Percentiles rank a stretch among this genome's conserved stretches.
Conservation (phyloP, 2,888 invertebrate genomes). For the Lampropteryx suffumata region DNA sequence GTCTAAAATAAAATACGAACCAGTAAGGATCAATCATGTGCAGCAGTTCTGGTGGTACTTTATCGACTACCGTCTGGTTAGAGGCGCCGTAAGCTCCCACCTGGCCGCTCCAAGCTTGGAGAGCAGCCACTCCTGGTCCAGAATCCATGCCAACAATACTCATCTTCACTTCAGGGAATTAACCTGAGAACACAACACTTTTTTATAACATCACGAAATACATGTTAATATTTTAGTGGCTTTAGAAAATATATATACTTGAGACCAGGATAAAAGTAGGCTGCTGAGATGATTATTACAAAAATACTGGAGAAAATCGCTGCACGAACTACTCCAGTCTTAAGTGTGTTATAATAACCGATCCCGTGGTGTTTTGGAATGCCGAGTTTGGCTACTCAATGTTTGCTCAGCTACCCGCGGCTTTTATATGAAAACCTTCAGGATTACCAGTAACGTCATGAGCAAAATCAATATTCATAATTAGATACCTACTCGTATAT, state of each 20-base stretch:
- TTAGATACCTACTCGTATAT: slow-evolving; percentile 69
- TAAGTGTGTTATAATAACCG: slow-evolving; percentile 69
- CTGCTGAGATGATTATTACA: slow-evolving; percentile 72
- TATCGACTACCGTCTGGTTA: slow-evolving; percentile 93
- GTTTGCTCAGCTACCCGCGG: slow-evolving; percentile 35
- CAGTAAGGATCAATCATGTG: slow-evolving; percentile 90
- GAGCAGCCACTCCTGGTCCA: slow-evolving; percentile 71
- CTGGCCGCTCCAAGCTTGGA: slow-evolving; percentile 77
- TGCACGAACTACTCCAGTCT: slow-evolving; percentile 82
- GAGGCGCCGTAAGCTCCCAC: slow-evolving; percentile 76
- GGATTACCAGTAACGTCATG: slow-evolving; percentile 65
- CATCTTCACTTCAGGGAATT: slow-evolving; percentile 56
- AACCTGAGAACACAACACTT: slow-evolving; percentile 40
- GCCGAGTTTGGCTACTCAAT: slow-evolving; percentile 74
- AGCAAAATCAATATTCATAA: slow-evolving; percentile 77
- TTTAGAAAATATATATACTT: slow-evolving; percentile 9
- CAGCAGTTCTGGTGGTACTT: slow-evolving; percentile 89
- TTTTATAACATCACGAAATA: slow-evolving; percentile 3
- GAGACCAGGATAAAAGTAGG: slow-evolving; percentile 48
- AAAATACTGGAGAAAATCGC: slow-evolving; percentile 83
- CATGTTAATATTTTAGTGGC: background rate
- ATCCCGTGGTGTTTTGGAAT: slow-evolving; percentile 63
- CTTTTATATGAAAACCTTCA: slow-evolving; percentile 65
- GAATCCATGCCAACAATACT: slow-evolving; percentile 68
- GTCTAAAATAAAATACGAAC: slow-evolving; percentile 69